Evolutionary conservation across 2,113 vertebrate species (phyloP).

Genomic region (Bombycilla garrulus): DNA sequence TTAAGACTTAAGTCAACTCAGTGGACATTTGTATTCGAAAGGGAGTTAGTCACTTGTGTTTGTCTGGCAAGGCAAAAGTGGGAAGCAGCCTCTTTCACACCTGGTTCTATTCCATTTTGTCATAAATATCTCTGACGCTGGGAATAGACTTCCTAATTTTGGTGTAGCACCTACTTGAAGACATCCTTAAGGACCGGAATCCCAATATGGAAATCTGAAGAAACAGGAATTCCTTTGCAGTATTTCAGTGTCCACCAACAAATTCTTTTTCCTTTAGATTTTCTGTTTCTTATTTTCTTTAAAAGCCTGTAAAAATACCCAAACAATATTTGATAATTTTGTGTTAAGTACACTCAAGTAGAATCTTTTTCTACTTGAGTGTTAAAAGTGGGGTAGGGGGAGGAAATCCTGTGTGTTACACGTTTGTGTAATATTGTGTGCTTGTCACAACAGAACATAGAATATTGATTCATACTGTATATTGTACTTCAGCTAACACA

Average conservation of each 20-base stretch:
- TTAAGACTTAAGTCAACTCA: not conserved
- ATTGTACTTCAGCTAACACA: not conserved
- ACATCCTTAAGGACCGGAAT: not conserved
- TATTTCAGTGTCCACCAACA: not conserved
- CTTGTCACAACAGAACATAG: not conserved
- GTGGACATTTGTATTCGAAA: not conserved
- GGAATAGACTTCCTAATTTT: not conserved
- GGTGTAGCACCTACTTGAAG: not conserved
- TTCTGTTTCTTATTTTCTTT: not conserved
- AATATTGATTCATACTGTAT: not conserved
- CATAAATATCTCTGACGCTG: not conserved
- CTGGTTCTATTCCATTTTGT: not conserved
- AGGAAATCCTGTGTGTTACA: not conserved
- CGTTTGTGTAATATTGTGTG: not conserved
- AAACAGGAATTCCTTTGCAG: not conserved
- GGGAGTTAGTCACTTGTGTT: not conserved
- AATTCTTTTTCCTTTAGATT: not conserved
- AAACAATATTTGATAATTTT: not conserved
- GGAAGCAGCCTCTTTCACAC: not conserved
- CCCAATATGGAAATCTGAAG: not conserved
- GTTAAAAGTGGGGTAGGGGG: not conserved
- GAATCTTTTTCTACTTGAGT: not conserved
- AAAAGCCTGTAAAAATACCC: not conserved
- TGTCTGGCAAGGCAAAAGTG: not conserved
- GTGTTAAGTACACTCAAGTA: not conserved